Percentiles rank a stretch among this genome's conserved stretches.
Evolutionary conservation across 2,888 invertebrate genomes (phyloP).

Genomic region (Rotaria macrura): DNA sequence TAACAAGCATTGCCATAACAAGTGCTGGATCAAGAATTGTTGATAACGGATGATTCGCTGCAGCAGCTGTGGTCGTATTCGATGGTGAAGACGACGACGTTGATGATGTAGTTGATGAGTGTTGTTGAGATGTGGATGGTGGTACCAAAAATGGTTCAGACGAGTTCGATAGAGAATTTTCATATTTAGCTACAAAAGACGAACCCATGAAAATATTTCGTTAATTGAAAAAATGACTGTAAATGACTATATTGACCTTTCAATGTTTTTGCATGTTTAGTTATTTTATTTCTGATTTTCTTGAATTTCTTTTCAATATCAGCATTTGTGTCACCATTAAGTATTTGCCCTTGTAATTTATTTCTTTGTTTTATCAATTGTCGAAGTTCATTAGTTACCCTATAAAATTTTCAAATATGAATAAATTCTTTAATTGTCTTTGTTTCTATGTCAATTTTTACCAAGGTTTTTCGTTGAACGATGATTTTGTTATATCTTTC

Average conservation of each 20-base stretch:
- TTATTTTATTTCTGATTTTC: constrained; percentile 3
- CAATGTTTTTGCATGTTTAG: neutral
- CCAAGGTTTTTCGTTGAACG: neutral
- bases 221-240: neutral
- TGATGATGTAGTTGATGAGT: neutral
- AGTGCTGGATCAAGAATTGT: neutral
- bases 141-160: neutral
- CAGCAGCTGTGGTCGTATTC: neutral
- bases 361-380: constrained; percentile 20
- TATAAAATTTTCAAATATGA: neutral
- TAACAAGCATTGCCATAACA: neutral
- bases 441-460: neutral
- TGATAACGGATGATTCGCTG: neutral
- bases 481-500: neutral
- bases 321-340: neutral
- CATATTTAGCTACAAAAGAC: neutral
- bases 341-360: neutral
- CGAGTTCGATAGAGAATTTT: neutral
- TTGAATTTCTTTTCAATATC: neutral
- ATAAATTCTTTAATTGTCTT: neutral
- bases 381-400: neutral
- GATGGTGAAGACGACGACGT: neutral
- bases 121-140: neutral
- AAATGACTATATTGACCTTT: neutral
- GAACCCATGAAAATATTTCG: neutral